A percentile compares a stretch with the other conserved stretches of the same genome.
phyloP scores from a whole-genome alignment of 2,797 vertebrate species.

The Prunella strophiata region DNA sequence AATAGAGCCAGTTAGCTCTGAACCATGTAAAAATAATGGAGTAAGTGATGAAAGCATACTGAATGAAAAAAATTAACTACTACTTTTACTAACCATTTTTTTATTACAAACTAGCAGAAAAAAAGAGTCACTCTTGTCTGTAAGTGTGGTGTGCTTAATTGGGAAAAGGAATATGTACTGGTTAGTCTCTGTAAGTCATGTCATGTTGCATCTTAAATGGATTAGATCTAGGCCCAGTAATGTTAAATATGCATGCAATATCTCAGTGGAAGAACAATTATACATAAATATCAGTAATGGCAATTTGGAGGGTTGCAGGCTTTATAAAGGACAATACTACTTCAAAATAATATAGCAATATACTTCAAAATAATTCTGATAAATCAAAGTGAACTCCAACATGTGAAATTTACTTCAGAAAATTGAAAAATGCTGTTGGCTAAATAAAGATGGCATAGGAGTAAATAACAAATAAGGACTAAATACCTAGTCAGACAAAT shows the following conservation, averaged over 20 bases:
- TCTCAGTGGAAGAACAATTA: background rate
- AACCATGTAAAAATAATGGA: background rate
- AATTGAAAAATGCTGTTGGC: background rate
- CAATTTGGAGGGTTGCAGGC: background rate
- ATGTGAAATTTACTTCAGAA: background rate
- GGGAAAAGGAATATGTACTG: background rate
- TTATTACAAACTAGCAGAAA: background rate
- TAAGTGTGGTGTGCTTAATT: background rate
- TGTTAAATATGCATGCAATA: background rate
- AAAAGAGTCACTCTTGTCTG: too few relatives aligned
- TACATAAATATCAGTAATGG: background rate
- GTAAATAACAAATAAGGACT: background rate
- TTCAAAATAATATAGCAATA: background rate
- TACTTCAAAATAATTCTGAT: background rate
- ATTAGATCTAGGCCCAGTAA: background rate
- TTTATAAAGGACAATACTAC: background rate
- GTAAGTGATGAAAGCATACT: background rate
- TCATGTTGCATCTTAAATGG: background rate
- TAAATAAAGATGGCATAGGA: background rate
- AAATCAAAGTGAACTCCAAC: background rate
- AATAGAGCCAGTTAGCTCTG: background rate
- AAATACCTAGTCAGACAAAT: background rate
- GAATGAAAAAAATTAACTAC: background rate
- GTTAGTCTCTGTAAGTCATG: background rate
- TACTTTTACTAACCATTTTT: background rate